Base-by-base conservation (phyloP, 2,888 invertebrate genomes). In the Mythimna ferrago region DNA sequence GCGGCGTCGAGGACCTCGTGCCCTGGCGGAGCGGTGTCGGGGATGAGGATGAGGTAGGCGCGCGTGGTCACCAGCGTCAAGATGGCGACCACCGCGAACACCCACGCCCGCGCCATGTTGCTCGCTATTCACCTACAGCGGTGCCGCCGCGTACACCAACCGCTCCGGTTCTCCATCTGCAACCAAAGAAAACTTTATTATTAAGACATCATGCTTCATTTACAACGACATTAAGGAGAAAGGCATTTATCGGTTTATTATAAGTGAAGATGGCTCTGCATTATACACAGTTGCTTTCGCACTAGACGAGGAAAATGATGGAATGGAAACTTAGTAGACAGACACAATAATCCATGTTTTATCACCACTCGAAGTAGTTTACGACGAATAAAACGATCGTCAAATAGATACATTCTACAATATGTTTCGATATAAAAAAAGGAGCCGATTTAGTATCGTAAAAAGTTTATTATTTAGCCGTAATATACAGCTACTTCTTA, bases 1-100 rank as follows among this genome's bases (percentile, higher is more conserved):
- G 98, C 98, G 44, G 98, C 98, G 93, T 98, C 98, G 92, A 98
- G 97, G 81, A 98, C 97, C 75, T 97, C 93, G 84, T 97, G 96
- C 21, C 98, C 98, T 0, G 98, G 96, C 32, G 97, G 97, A 51
- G 96, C 93, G 68, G 96, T 91, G 92, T 97, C 97, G 61, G 97
- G 96, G 76, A 97, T 96, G 76, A 97, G 96, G 88, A 97, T 96
- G 87, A 97, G 95, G 93, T 97, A 97, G 78, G 93, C 93, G 82
- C 90, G 93, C 70, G 92, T 89, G 86, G 92, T 85, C 82, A 91
- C 92, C 86, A 94, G 89, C 84, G 90, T 81, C 69, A 91, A 80
- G 79, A 92, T 88, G 81, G 92, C 88, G 82, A 92, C 84, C 88
- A 92, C 90, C 86, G 88, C 92, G 81, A 87, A 92, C 85, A 87